Conservation (phyloP, 2,888 invertebrate species). For the Pelosia muscerda region DNA sequence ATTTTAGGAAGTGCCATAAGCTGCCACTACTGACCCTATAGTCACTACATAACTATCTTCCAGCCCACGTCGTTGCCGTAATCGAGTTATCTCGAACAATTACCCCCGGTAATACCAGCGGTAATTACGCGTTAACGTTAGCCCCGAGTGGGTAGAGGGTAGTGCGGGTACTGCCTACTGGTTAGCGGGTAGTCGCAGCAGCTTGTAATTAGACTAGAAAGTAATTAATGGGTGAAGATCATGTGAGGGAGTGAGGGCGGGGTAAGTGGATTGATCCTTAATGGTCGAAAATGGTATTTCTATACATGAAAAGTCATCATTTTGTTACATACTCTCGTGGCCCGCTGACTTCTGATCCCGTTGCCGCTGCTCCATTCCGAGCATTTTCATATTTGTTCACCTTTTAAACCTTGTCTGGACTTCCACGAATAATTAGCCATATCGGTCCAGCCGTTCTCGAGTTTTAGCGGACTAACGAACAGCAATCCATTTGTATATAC, state of each 20-base stretch:
- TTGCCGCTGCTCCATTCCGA: too few relatives aligned
- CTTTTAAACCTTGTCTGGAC: too few relatives aligned
- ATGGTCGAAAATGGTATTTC: neutral
- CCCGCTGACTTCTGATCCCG: too few relatives aligned
- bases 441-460: too few relatives aligned
- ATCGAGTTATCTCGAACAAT: constrained; percentile 23
- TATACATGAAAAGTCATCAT: too few relatives aligned
- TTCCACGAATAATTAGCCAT: too few relatives aligned
- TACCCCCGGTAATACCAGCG: constrained; percentile 16
- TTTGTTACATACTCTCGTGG: too few relatives aligned
- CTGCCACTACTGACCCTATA: neutral
- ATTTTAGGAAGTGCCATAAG: neutral
- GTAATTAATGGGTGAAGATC: constrained; percentile 7
- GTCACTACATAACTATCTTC: neutral
- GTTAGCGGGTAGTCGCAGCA: neutral
- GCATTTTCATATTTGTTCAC: too few relatives aligned
- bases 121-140: constrained; percentile 23
- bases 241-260: neutral
- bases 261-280: neutral
- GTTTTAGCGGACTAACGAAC: too few relatives aligned
- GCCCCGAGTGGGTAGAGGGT: constrained; percentile 2
- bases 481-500: too few relatives aligned
- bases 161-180: constrained; percentile 6
- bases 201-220: constrained; percentile 17
- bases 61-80: constrained; percentile 11